Evolutionary conservation across 2,797 vertebrate genomes (phyloP), one percentile per base, ranked within the genome.

Genomic region (Cetoscarus ocellatus): DNA sequence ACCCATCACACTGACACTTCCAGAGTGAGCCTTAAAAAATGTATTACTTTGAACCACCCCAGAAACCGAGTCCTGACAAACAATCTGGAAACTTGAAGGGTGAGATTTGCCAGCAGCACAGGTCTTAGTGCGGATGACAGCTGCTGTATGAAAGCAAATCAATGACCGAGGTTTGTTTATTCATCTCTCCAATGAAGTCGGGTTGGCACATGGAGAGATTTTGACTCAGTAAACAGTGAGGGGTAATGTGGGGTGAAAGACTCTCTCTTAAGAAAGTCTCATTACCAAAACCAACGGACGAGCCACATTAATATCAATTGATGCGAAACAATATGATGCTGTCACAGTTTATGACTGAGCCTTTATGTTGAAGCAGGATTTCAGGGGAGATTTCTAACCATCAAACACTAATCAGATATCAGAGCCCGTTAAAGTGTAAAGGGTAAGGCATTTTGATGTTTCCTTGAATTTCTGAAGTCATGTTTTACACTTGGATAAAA

Each of bases 1-100:
- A 80, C 71, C 59, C 81, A 53, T 89, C 85, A 86, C 76, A 71
- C 8, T 84, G 84, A 88, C 82, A 88, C 65, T 78, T 86, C 40
- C 53, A 67, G 67, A 70, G 72, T 75, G 67, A 82, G 67, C 53
- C 70, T 84, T 61, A 27, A 84, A 76, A 87, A 87, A 80, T 70
- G 62, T 50, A 67, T 73, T 53, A 79, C 70, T 75, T 43, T 75
- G 49, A 86, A 80, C 52, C 48, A 54, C 35, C 56, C n/a, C 34
- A 15, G 18, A 60, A 58, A 75, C 61, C 42, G 40, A 56, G 66
- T 73, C 84, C 58, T 68, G 19, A 68, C 63, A 80, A 79, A 73
- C 62, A 43, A 65, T 79, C 62, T 68, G 42, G 27, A 75, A 84
- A 74, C 44, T 73, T 83, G 57, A 76, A 68, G 62, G 52, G 17